These are phyloP conservation scores for Marasmarcha lunaedactyla DNA, from an alignment of 2,888 invertebrate species.

Conservation along the genomic window DNA sequence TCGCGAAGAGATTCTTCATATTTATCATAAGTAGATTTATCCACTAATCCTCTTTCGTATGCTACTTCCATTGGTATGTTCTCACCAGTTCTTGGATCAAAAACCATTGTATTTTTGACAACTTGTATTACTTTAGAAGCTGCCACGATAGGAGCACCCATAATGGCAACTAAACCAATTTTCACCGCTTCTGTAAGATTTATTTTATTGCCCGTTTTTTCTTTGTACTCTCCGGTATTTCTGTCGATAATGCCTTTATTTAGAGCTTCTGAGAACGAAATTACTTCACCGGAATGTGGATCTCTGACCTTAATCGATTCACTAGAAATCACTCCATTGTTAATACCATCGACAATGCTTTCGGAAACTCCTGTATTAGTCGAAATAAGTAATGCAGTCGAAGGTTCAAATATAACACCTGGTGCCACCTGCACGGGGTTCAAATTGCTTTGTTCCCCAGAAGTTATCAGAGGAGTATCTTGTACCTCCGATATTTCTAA, in stretches of 20 bases:
- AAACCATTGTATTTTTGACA: slow-evolving; percentile 73
- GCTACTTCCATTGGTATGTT: slow-evolving; percentile 85
- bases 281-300: slow-evolving; percentile 74
- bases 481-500: slow-evolving; percentile 74
- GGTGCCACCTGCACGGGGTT: slow-evolving; percentile 80
- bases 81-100: slow-evolving; percentile 85
- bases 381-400: slow-evolving; percentile 79
- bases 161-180: slow-evolving; percentile 79
- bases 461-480: slow-evolving; percentile 23
- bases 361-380: slow-evolving; percentile 78
- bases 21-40: slow-evolving; percentile 60
- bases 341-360: slow-evolving; percentile 81
- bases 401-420: slow-evolving; percentile 83
- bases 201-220: slow-evolving; percentile 74
- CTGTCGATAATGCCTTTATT: slow-evolving; percentile 80
- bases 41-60: slow-evolving; percentile 80
- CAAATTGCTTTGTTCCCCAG: slow-evolving; percentile 47
- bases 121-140: slow-evolving; percentile 77
- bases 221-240: slow-evolving; percentile 75
- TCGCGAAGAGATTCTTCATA: slow-evolving; percentile 59
- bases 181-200: slow-evolving; percentile 81
- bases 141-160: slow-evolving; percentile 81
- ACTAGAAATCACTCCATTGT: slow-evolving; percentile 78
- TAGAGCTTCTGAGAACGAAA: slow-evolving; percentile 82
- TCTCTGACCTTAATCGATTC: slow-evolving; percentile 78